These are phyloP conservation scores for Rhizomys pruinosus DNA, from an alignment of 2,113 vertebrate genomes.

Conservation along the genomic window DNA sequence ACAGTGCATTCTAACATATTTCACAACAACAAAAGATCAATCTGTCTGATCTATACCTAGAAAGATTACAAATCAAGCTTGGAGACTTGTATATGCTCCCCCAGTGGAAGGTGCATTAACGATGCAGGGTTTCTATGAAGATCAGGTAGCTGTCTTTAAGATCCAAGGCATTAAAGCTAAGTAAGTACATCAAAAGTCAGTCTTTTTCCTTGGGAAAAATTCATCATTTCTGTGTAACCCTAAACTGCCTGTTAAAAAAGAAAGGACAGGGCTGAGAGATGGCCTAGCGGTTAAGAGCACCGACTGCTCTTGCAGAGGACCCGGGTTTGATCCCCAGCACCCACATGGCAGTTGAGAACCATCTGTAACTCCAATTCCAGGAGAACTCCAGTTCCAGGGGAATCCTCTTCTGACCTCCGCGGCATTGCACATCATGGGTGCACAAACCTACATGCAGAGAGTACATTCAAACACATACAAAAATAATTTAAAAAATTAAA, in stretches of 20 bases:
- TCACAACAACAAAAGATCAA: slow-evolving; percentile 1
- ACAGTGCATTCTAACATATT: neutral
- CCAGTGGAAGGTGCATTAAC: neutral
- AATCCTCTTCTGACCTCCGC: no score
- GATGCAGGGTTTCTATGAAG: neutral
- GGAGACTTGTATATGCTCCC: neutral
- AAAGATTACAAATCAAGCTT: slow-evolving; percentile 37
- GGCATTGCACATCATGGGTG: no score
- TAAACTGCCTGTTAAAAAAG: neutral
- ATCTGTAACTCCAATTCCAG: no score
- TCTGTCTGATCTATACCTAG: neutral
- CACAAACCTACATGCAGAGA: no score
- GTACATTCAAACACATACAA: no score
- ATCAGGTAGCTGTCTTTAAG: slow-evolving; percentile 39
- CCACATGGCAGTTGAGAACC: no score
- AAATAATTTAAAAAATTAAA: no score
- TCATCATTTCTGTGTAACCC: slow-evolving; percentile 13
- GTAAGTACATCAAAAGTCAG: slow-evolving; percentile 24
- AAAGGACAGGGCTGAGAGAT: no score
- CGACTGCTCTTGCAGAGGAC: no score
- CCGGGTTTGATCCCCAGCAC: no score
- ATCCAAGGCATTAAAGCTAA: neutral
- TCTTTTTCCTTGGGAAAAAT: slow-evolving; percentile 41
- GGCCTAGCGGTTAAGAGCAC: no score
- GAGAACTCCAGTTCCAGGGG: no score